Conservation (phyloP, 1,140 invertebrate species). For the Pseudoatta argentina region DNA sequence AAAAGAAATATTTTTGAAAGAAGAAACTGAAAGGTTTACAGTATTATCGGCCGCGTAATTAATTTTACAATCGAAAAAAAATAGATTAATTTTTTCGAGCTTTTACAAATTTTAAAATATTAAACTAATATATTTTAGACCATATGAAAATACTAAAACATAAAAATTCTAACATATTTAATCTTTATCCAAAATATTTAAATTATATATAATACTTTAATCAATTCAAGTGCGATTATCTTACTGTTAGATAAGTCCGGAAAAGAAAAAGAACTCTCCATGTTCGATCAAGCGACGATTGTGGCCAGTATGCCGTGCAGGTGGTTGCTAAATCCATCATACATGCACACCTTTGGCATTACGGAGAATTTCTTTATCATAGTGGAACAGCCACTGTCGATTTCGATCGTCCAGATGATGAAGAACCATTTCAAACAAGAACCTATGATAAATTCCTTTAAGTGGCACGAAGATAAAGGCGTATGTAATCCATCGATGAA, state of each 20-base stretch:
- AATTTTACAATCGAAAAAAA: not conserved
- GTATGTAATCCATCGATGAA: conserved; percentile 80
- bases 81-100: not conserved
- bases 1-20: not conserved
- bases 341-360: conserved; percentile 96
- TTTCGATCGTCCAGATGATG: conserved; percentile 89
- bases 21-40: not conserved
- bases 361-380: conserved; percentile 94
- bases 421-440: conserved; percentile 88
- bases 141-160: not conserved
- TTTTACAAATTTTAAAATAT: not conserved
- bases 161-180: not conserved
- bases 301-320: conserved; percentile 91
- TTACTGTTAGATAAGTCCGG: conserved; percentile 67
- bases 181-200: not conserved
- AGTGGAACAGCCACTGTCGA: conserved; percentile 92
- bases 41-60: not conserved
- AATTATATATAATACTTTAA: conserved; percentile 15
- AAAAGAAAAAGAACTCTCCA: conserved; percentile 83
- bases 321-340: conserved; percentile 92
- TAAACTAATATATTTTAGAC: not conserved
- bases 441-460: conserved; percentile 88
- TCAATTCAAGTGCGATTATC: conserved; percentile 12
- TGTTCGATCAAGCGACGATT: conserved; percentile 90
- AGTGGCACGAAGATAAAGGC: conserved; percentile 91